Base-by-base conservation (phyloP, 2,113 vertebrate species). In the Clarias magur region DNA sequence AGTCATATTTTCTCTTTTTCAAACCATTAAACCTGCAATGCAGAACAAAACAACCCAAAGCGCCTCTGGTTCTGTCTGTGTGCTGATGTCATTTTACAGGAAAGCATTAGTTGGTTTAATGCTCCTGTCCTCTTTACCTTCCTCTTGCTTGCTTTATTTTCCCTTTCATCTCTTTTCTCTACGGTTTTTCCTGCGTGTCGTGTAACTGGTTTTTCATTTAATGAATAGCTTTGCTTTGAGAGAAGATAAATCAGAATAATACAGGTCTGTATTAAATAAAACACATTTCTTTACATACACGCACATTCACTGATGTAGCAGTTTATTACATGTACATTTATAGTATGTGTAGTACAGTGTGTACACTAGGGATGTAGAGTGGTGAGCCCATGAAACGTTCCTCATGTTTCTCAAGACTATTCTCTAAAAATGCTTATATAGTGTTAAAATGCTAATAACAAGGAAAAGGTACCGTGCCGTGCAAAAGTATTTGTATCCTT, bases 171-270 rank as follows among this genome's bases (percentile, higher is more conserved):
- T 21, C 34, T 48, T 73, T 73, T 48, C 70, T 48, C 4, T 57
- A 63, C 1, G 17, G 4, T 76, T 70, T 34, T 73, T 89, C 91
- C 89, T 93, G 93, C 91, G 93, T 94, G 93, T 30, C 34, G 12
- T 70, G 83, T 89, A 73, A 81, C 38, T 13, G 38, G 21, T 25
- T 81, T 91, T 62, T 84, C 15, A 34, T 59, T n/a, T 56, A 78
- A 54, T 7, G 6, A 4, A 78, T 5, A 8, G 19, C 16, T 27
- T 56, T 17, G 4, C 7, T 6, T 54, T n/a, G 4, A 7, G 76
- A 57, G n/a, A 57, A 21, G 27, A 57, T 16, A n/a, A 27, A 56
- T n/a, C n/a, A n/a, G n/a, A n/a, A n/a, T n/a, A n/a, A n/a, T n/a
- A n/a, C 48, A 75, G 57, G 16, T 8, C 48, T 34, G 16, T 6